Conservation (phyloP, 2,888 invertebrate genomes). For the Cistogaster globosa region DNA sequence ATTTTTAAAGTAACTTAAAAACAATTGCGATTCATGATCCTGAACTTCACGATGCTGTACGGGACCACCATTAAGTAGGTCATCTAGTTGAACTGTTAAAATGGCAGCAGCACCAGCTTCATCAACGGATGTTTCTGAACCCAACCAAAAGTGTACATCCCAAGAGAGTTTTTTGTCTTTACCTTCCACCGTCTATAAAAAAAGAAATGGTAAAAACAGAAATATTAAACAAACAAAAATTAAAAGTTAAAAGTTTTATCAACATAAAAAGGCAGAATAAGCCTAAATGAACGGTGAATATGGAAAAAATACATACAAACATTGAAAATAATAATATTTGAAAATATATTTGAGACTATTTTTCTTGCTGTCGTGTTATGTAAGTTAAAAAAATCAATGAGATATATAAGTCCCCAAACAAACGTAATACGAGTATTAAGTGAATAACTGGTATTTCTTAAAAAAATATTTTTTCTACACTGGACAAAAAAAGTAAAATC, state of each 20-base stretch:
- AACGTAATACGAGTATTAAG: conserved; percentile 36
- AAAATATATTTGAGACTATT: not conserved
- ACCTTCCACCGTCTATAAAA: conserved; percentile 86
- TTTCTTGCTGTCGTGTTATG: not conserved
- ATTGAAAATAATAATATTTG: conserved; percentile 25
- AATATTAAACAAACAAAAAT: conserved; percentile 8
- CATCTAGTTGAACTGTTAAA: conserved; percentile 92
- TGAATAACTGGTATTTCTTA: conserved; percentile 32
- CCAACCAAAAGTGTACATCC: conserved; percentile 96
- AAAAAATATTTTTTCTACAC: conserved; percentile 13
- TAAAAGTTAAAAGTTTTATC: too few species aligned
- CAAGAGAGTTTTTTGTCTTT: conserved; percentile 87
- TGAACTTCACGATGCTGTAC: conserved; percentile 94
- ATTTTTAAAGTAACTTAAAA: conserved; percentile 89
- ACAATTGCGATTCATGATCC: conserved; percentile 91
- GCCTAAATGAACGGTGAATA: not conserved
- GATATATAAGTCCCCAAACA: conserved; percentile 7
- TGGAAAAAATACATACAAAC: conserved; percentile 3
- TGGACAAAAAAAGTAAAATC: not conserved
- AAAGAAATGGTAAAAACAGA: conserved; percentile 8
- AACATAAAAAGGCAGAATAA: not conserved
- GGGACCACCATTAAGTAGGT: conserved; percentile 91
- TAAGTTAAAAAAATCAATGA: not conserved
- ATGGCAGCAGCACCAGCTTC: conserved; percentile 91
- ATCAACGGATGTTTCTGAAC: conserved; percentile 90